These are phyloP conservation scores for Abscondita cerata DNA, from an alignment of 2,888 invertebrate genomes.

Conservation along the genomic window DNA sequence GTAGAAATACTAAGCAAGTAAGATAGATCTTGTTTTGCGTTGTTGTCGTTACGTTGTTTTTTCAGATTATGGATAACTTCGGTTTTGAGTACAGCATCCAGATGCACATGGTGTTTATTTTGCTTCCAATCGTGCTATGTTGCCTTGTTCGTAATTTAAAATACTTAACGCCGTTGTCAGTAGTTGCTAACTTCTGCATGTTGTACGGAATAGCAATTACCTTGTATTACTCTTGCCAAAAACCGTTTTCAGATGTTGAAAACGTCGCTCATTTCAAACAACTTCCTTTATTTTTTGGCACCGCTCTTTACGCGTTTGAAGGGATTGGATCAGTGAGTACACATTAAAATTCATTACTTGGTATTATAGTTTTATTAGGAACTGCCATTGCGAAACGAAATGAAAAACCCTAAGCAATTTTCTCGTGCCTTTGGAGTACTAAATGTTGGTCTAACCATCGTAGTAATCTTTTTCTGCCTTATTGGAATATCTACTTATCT, in stretches of 20 bases:
- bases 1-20: constrained; percentile 83
- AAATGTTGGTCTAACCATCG: constrained; percentile 86
- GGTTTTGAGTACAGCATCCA: constrained; percentile 68
- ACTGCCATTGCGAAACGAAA: constrained; percentile 92
- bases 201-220: constrained; percentile 78
- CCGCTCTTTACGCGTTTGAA: constrained; percentile 95
- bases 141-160: constrained; percentile 81
- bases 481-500: constrained; percentile 90
- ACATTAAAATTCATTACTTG: too few relatives aligned
- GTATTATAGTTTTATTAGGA: constrained; percentile 56
- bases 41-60: too few relatives aligned
- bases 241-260: constrained; percentile 65
- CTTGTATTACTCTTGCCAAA: constrained; percentile 75
- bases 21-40: background rate
- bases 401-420: constrained; percentile 83
- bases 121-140: constrained; percentile 75
- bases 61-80: constrained; percentile 75
- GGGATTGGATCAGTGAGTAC: constrained; percentile 78
- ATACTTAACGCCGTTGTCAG: constrained; percentile 78
- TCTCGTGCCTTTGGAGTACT: constrained; percentile 83
- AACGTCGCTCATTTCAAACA: constrained; percentile 66
- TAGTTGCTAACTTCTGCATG: constrained; percentile 80
- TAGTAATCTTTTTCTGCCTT: constrained; percentile 77
- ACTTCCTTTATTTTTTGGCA: constrained; percentile 92
- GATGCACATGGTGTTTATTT: constrained; percentile 75